Base-by-base conservation (phyloP, 1,140 invertebrate species). In the Eriosoma lanigerum region DNA sequence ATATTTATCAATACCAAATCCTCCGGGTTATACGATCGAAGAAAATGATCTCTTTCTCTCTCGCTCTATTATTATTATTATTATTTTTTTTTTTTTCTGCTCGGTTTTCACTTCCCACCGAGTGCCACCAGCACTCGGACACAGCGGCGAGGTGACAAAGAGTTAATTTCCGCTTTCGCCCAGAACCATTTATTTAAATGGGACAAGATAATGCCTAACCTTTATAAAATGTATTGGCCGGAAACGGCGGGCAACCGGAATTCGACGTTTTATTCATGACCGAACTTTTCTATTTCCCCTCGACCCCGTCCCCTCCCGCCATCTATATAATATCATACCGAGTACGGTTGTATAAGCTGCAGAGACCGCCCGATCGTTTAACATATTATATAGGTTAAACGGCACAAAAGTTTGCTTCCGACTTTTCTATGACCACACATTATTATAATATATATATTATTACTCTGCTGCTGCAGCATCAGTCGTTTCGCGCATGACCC, bases 261-360 rank as follows among this genome's bases (percentile, higher is more conserved):
- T 78, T 62, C 75, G 75, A 78, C 54, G 75, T 78, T 78, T 78
- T 78, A 78, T 78, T 78, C 75, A 78, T 78, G 75, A 78, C 56
- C 56, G 32, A 78, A 78, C 56, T 78, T 78, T 78, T 60, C 52
- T 62, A 60, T 78, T 58, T 60, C 46, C n/a, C n/a, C n/a, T n/a
- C n/a, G n/a, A n/a, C n/a, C n/a, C 29, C 75, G 3, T 17, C 10
- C 58, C 29, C 75, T 9, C 24, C 10, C 58, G n/a, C 21, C 10
- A 46, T 48, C 3, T 48, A 26, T 24, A 13, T 52, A 52, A 62
- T n/a, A 29, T 12, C 8, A 68, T 24, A 15, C 64, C 38, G 38
- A 38, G 8, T 8, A 8, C 32, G 8, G n/a, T n/a, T n/a, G n/a
- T n/a, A n/a, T n/a, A n/a, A n/a, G n/a, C 3, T 38, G 1, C 32